Conservation (phyloP, 2,888 invertebrate genomes). For the Sinohyriopsis cumingii region DNA sequence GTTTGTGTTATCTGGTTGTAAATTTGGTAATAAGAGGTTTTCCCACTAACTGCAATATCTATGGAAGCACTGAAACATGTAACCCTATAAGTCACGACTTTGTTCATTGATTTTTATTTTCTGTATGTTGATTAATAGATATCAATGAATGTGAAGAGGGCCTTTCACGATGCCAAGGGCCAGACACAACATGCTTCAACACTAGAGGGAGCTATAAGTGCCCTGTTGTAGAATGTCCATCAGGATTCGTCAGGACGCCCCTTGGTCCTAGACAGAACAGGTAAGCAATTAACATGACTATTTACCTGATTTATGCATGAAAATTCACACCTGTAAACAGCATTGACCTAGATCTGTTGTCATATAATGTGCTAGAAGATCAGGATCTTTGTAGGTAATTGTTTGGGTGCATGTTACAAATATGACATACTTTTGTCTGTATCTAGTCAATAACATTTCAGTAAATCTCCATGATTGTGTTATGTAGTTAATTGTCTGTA, state of each 20-base stretch:
- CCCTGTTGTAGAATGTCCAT: conserved; percentile 87
- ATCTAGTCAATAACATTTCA: too few relatives aligned
- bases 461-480: too few relatives aligned
- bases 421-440: too few relatives aligned
- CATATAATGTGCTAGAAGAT: too few relatives aligned
- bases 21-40: too few relatives aligned
- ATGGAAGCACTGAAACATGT: not conserved
- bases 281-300: conserved; percentile 29
- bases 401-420: too few relatives aligned
- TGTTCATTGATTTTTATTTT: not conserved
- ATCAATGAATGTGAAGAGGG: conserved; percentile 82
- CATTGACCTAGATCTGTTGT: too few relatives aligned
- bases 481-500: too few relatives aligned
- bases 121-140: conserved; percentile 72
- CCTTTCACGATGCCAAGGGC: conserved; percentile 46
- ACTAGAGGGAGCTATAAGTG: conserved; percentile 91
- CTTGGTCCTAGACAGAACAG: conserved; percentile 57
- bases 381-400: too few relatives aligned
- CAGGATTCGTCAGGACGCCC: conserved; percentile 80
- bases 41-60: too few relatives aligned
- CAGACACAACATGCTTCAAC: conserved; percentile 88
- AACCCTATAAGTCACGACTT: not conserved
- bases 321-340: not conserved
- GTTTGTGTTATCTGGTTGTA: too few relatives aligned
- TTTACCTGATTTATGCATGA: not conserved